Evolutionary conservation across 30 jellyfish, hydroid and myxozoan species (phyloP), one percentile per base, ranked within the genome.

Genomic region (Nemopilema nomurai): DNA sequence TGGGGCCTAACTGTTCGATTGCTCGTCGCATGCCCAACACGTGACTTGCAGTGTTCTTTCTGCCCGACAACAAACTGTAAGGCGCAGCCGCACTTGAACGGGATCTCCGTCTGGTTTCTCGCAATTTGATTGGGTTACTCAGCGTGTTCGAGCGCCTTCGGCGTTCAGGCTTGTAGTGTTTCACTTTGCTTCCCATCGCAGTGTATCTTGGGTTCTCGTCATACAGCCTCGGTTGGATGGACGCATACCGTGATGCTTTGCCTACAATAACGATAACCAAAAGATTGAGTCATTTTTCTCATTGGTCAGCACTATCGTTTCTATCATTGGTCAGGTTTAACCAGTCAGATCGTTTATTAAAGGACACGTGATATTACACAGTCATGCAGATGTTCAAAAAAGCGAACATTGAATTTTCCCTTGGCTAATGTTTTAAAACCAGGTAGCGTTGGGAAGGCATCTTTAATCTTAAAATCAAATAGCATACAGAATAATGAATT

Each of bases 121-220:
- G 30, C 62, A 82, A 75, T 67, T 82, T 69, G 18, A 82, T 82
- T 41, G 90, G 90, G 49, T 82, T 82, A 73, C 71, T 82, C 51
- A 82, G 74, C 22, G 87, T 77, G 27, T 77, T 77, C 8, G 90
- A 82, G 20, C 78, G 33, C 49, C 83, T 27, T 1, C 81, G 51
- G 19, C 74, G 24, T 19, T 82, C 81, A 33, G 24, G 52, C 30
- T 53, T 26, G 57, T 62, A 52, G 68, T 82, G 76, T 28, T 85
- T 85, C 71, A 41, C 16, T 27, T 17, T 22, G 32, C 50, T 51
- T 23, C 67, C 79, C 30, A 53, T 51, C 1, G 88, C 73, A 22
- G 89, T 69, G 77, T 85, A 85, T 18, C 94, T 67, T 8, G 94
- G 94, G 23, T 68, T 85, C 52, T 65, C 84, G 64, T 75, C 79